Percentiles rank a stretch among this genome's conserved stretches.
phyloP scores from a whole-genome alignment of 2,888 invertebrate species.

The Globia sparganii region DNA sequence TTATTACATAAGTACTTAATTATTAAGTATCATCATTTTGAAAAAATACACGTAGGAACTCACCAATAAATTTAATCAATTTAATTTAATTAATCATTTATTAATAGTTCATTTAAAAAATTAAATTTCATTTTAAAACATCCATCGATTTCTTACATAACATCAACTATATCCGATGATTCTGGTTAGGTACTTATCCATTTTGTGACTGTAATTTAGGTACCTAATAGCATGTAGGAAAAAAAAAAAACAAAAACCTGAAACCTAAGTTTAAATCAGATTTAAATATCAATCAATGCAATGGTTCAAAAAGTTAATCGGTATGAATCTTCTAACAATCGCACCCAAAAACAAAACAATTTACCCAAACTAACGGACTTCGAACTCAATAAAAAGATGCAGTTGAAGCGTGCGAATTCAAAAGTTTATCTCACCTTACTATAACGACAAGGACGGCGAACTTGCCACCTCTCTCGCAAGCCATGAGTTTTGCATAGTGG shows the following conservation, averaged over 20 bases:
- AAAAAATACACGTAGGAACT: not conserved
- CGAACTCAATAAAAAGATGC: slow-evolving; percentile 62
- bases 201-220: not conserved
- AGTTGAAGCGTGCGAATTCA: slow-evolving; percentile 68
- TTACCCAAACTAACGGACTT: slow-evolving; percentile 52
- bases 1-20: not conserved
- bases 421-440: slow-evolving; percentile 73
- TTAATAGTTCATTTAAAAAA: no score
- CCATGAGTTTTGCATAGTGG: slow-evolving; percentile 86
- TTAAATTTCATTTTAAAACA: not conserved
- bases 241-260: not conserved
- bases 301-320: not conserved
- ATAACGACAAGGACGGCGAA: slow-evolving; percentile 75
- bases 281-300: slow-evolving; percentile 7
- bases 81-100: no score
- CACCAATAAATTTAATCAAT: no score
- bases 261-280: not conserved
- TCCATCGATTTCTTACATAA: not conserved
- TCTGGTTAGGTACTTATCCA: not conserved
- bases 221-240: not conserved
- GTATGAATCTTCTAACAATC: slow-evolving; percentile 16
- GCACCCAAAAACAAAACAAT: slow-evolving; percentile 34
- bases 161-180: no score
- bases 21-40: not conserved
- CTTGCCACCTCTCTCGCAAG: slow-evolving; percentile 73